Evolutionary conservation across 2,888 invertebrate species (phyloP).

Genomic region (Oligia fasciuncula): DNA sequence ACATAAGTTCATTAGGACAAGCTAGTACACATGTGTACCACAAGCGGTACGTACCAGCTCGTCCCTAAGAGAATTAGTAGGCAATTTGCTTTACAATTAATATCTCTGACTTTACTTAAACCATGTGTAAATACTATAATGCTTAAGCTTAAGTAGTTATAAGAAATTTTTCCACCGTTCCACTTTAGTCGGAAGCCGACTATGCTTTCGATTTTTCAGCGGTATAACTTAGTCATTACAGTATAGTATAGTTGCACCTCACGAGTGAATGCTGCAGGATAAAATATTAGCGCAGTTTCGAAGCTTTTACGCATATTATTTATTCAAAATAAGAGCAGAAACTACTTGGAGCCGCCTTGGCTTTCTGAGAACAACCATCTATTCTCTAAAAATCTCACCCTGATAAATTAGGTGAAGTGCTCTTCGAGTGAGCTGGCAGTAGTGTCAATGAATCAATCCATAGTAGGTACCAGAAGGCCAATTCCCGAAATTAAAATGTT

Average conservation of each 20-base stretch:
- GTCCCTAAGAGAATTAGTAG: neutral
- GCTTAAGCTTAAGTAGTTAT: neutral
- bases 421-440: neutral
- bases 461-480: neutral
- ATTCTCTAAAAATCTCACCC: neutral
- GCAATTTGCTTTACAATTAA: neutral
- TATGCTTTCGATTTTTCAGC: constrained; percentile 44
- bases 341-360: constrained; percentile 69
- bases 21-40: neutral
- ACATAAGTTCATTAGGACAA: too few relatives aligned
- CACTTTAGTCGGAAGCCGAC: neutral
- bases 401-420: neutral
- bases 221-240: constrained; percentile 45
- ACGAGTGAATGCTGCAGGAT: constrained; percentile 65
- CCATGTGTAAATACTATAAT: neutral
- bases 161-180: neutral
- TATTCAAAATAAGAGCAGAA: constrained; percentile 83
- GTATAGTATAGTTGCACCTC: constrained; percentile 54
- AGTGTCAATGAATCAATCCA: neutral
- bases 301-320: constrained; percentile 86
- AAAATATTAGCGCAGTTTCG: constrained; percentile 80
- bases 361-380: neutral
- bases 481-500: neutral
- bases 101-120: neutral
- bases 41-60: neutral